These are phyloP conservation scores for Alces alces DNA, from an alignment of 2,113 vertebrate genomes.

Conservation along the genomic window DNA sequence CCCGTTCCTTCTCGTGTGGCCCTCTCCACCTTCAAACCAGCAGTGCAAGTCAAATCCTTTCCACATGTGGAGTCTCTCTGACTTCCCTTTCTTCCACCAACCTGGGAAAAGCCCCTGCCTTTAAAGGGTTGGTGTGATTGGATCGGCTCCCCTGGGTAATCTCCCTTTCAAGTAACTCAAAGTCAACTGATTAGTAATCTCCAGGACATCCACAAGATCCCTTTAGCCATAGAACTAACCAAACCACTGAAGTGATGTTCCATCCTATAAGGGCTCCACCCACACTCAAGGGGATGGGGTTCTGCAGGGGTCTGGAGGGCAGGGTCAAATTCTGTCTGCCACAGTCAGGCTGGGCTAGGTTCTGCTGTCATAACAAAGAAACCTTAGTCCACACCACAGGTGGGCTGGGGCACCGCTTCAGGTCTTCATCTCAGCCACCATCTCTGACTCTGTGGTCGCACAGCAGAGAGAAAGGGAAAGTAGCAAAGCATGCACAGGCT, in stretches of 20 bases:
- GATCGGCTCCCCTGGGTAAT: neutral
- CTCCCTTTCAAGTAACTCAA: neutral
- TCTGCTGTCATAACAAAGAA: neutral
- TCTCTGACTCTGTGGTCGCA: neutral
- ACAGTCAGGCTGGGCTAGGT: neutral
- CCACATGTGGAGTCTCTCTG: neutral
- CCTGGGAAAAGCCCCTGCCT: neutral
- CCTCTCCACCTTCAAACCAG: neutral
- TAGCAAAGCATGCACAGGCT: accelerated
- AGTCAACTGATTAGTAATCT: neutral
- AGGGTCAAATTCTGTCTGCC: accelerated
- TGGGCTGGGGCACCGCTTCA: too few relatives aligned
- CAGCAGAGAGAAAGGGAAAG: neutral
- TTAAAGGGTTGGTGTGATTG: neutral
- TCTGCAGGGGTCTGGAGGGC: neutral
- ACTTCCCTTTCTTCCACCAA: neutral
- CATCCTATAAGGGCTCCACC: too few relatives aligned
- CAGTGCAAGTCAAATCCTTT: neutral
- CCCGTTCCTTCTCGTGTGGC: neutral
- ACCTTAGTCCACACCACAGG: neutral
- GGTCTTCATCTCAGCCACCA: neutral
- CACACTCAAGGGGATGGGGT: neutral
- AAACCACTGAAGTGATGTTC: too few relatives aligned
- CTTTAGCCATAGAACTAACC: neutral
- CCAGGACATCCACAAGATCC: neutral